Evolutionary conservation across 2,888 invertebrate genomes (phyloP), one percentile per base, ranked within the genome.

Genomic region (Cephus spinipes): DNA sequence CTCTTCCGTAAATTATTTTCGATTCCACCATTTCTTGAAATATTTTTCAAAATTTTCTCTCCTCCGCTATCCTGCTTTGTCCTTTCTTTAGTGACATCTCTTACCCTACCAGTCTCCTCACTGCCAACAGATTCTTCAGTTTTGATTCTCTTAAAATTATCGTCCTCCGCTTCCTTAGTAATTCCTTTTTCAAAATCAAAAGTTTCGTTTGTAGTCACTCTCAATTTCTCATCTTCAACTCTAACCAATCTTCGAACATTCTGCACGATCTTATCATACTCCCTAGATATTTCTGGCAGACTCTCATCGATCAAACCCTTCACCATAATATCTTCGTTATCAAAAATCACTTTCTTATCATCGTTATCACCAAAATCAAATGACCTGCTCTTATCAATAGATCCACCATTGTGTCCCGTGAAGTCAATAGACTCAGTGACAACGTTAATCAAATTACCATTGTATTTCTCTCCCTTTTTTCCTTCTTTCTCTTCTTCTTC

Each of bases 21-120:
- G 3, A 81, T 80, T 55, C 77, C 81, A 31, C 79, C 82, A 76
- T 83, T 83, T 74, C 75, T 81, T 55, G 79, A 81, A 34, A 81
- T 31, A 73, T 83, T 78, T 31, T 76, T 78, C 68, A 76, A 71
- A 11, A 75, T 31, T 77, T 33, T 69, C 32, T 34, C 68, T 3
- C 32, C 32, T 15, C 30, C 12, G 3, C 32, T 30, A 15, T 71
- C 12, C n/a, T 71, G 31, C 30, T n/a, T 71, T 3, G 11, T 71
- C 9, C 32, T 30, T 71, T 32, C 32, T 12, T 71, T 11, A 33
- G 9, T 32, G 0, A 33, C 15, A n/a, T 71, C 30, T 11, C 15
- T 71, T 31, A 71, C 11, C 15, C n/a, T 71, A 15, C 11, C 71
- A 71, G 2, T 71, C 30, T 40, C 40, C 23, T 23, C 23, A 4